A percentile compares a stretch with the other conserved stretches of the same genome.
Evolutionary conservation across 1,140 invertebrate genomes (phyloP).

Genomic region (Cotesia chilonis): DNA sequence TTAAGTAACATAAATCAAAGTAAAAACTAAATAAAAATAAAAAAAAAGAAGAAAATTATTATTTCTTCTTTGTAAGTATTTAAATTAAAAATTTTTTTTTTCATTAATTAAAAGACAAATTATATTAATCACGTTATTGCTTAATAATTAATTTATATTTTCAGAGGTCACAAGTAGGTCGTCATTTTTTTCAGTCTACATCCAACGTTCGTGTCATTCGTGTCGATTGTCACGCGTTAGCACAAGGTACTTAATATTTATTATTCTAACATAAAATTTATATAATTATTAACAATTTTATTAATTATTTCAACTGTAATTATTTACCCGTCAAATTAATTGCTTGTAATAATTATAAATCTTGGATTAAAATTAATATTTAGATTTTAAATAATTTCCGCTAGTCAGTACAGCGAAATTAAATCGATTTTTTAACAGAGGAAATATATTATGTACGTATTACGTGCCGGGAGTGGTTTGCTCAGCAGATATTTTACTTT

Average conservation of each 20-base stretch:
- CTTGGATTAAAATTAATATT: slow-evolving; percentile 13
- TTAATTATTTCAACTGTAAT: neutral
- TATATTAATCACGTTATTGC: neutral
- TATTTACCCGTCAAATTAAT: neutral
- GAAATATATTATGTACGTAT: slow-evolving; percentile 33
- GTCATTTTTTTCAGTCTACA: slow-evolving; percentile 44
- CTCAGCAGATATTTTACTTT: slow-evolving; percentile 33
- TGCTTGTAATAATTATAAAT: neutral
- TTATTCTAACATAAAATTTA: slow-evolving; percentile 30
- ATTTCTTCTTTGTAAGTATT: neutral
- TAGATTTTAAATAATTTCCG: neutral
- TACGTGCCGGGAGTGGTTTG: slow-evolving; percentile 36
- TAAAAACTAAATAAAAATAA: too few species aligned
- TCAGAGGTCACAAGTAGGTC: slow-evolving; percentile 51
- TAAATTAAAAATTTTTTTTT: neutral
- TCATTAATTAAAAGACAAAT: neutral
- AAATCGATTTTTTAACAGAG: slow-evolving; percentile 26
- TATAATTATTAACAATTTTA: slow-evolving; percentile 5
- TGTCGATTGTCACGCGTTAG: slow-evolving; percentile 35
- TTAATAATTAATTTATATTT: slow-evolving; percentile 2
- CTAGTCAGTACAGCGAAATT: neutral
- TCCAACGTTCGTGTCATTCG: slow-evolving; percentile 36
- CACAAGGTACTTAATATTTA: slow-evolving; percentile 36
- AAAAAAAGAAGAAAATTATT: too few species aligned
- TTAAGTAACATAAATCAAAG: too few species aligned